These are phyloP conservation scores for Dendrolimus houi DNA, from an alignment of 2,888 invertebrate genomes.

Conservation along the genomic window DNA sequence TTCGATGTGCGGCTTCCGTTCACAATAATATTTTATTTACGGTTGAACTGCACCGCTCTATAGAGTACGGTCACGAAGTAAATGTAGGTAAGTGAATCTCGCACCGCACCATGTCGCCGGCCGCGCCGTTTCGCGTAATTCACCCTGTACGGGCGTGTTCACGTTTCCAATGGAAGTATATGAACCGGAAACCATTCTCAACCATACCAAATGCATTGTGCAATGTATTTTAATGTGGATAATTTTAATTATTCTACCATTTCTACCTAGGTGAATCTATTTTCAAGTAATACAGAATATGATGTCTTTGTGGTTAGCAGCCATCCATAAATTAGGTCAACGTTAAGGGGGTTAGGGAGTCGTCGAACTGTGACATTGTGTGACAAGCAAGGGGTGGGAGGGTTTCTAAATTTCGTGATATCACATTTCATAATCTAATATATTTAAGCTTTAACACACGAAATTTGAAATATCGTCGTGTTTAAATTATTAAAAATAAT, in stretches of 20 bases:
- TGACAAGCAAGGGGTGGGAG: no score
- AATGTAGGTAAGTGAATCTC: slow-evolving; percentile 44
- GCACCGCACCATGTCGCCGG: slow-evolving; percentile 21
- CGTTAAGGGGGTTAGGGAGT: no score
- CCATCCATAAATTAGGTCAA: no score
- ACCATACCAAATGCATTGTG: slow-evolving; percentile 13
- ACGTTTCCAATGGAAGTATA: slow-evolving; percentile 40
- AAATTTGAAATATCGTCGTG: no score
- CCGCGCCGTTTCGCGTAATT: slow-evolving; percentile 30
- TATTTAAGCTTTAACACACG: no score
- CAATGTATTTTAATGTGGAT: neutral
- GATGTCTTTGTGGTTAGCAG: no score
- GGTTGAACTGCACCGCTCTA: slow-evolving; percentile 41
- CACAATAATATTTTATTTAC: slow-evolving; percentile 62
- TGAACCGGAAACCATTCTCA: slow-evolving; percentile 40
- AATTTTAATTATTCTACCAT: neutral
- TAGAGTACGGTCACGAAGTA: slow-evolving; percentile 48
- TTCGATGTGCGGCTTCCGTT: slow-evolving; percentile 63
- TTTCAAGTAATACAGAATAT: no score
- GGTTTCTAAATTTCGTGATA: no score
- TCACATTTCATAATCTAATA: no score
- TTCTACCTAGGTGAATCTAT: no score
- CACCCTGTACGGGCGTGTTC: slow-evolving; percentile 28
- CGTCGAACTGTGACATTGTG: no score
- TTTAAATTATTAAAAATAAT: no score